Conservation (phyloP, 2,888 invertebrate species). For the Campoletis raptor region DNA sequence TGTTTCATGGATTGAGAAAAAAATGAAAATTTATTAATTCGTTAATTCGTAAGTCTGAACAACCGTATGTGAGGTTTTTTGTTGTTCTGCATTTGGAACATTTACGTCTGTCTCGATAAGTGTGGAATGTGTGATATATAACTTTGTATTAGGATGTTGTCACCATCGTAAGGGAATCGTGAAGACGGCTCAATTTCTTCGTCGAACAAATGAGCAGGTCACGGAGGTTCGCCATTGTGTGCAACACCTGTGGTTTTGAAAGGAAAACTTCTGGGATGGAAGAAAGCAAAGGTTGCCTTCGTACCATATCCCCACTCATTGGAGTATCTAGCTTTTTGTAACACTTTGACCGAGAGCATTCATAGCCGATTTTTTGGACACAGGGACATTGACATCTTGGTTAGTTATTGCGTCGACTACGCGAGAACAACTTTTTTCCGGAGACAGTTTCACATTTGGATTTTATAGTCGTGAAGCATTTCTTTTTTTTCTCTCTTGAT, state of each 20-base stretch:
- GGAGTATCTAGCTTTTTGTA: conserved; percentile 31
- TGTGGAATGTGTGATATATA: conserved; percentile 17
- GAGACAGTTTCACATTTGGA: conserved; percentile 45
- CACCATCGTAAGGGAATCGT: conserved; percentile 35
- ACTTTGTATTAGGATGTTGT: conserved; percentile 44
- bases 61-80: not conserved
- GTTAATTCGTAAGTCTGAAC: not conserved
- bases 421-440: conserved; percentile 63
- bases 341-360: conserved; percentile 29
- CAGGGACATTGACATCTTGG: conserved; percentile 58
- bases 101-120: not conserved
- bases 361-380: conserved; percentile 32
- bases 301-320: conserved; percentile 1
- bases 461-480: conserved; percentile 46
- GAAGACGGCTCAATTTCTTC: conserved; percentile 54
- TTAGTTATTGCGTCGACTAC: conserved; percentile 64
- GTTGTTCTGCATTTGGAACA: not conserved
- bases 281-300: conserved; percentile 49
- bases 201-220: conserved; percentile 40
- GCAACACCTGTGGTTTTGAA: conserved; percentile 66
- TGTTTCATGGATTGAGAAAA: not conserved
- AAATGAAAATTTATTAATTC: not conserved
- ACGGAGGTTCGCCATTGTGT: conserved; percentile 42
- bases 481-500: conserved; percentile 1
- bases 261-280: conserved; percentile 56